A percentile compares a stretch with the other conserved stretches of the same genome.
Conservation (phyloP, 2,113 vertebrate species). For the Accipiter virgatus region DNA sequence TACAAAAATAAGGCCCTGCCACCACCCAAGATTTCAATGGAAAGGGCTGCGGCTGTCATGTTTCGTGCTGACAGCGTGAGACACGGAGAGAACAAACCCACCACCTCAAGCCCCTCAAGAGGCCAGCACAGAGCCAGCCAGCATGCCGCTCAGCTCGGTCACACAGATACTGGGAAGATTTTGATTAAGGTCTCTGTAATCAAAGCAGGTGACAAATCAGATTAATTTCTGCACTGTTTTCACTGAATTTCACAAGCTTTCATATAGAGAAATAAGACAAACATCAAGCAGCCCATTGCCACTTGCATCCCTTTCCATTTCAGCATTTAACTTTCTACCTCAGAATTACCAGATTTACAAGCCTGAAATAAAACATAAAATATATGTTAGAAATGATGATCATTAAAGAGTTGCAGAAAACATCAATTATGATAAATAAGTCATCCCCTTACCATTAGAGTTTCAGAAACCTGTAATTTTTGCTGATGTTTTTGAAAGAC, state of each 20-base stretch:
- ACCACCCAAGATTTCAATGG: background rate
- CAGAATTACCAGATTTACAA: background rate
- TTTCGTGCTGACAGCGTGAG: background rate
- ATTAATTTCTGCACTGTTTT: background rate
- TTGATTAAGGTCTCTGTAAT: background rate
- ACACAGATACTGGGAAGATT: background rate
- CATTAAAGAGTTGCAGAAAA: constrained; percentile 26
- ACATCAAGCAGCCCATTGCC: background rate
- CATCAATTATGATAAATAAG: constrained; percentile 14
- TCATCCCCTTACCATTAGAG: background rate
- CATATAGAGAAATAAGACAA: background rate
- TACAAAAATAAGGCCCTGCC: background rate
- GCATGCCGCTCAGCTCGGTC: background rate
- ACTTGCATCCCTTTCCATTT: background rate
- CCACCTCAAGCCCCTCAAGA: background rate
- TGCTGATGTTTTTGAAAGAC: constrained; percentile 24
- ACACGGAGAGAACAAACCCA: background rate
- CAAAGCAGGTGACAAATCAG: background rate
- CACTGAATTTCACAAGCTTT: background rate
- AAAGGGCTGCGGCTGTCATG: background rate
- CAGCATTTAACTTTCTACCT: background rate
- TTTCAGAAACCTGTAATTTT: constrained; percentile 48
- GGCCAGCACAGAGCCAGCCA: background rate
- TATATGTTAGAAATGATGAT: background rate
- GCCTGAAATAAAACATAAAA: background rate